Evolutionary conservation across 2,113 vertebrate genomes (phyloP), one percentile per base, ranked within the genome.

Genomic region (Phoxinus phoxinus): DNA sequence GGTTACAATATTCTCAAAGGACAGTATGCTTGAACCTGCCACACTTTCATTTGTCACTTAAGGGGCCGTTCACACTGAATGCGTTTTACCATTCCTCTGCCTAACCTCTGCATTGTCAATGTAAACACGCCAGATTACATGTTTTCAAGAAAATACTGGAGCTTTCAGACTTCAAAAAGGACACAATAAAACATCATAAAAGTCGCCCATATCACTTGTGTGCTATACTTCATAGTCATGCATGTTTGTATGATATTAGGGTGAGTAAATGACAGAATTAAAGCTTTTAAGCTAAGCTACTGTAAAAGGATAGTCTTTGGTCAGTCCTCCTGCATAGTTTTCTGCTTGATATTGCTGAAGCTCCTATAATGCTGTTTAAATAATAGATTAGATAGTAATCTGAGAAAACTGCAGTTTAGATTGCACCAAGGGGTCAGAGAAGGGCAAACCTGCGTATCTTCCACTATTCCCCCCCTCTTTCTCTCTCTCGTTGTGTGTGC

Each of bases 401-500:
- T 32, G 83, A 80, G n/a, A 17, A 30, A 44, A 59, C 48, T 35
- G 48, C 25, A 15, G 84, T 61, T 72, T 35, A 51, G 72, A 11
- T 25, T 59, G 9, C 15, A 63, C 21, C 23, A 23, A 35, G 30
- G 56, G 58, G 74, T 78, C 84, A 69, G 46, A 25, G n/a, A 32
- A 48, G 61, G 75, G 2, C 74, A 79, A 56, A 25, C 19, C 5
- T 2, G 6, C 11, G 1, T 32, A 25, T 81, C 41, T 86, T 61
- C 32, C 30, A 30, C 21, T 69, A 30, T 82, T 58, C n/a, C 78
- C 72, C 76, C 37, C 81, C 51, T n/a, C 58, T 86, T 63, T 79
- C 65, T 63, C 61, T 75, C 17, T 63, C 59, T n/a, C 0, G 17
- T 23, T 44, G n/a, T 44, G n/a, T 35, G 44, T 81, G 35, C 74